A percentile compares a stretch with the other conserved stretches of the same genome.
Conservation (phyloP, 2,888 invertebrate species). For the Sepiola atlantica region DNA sequence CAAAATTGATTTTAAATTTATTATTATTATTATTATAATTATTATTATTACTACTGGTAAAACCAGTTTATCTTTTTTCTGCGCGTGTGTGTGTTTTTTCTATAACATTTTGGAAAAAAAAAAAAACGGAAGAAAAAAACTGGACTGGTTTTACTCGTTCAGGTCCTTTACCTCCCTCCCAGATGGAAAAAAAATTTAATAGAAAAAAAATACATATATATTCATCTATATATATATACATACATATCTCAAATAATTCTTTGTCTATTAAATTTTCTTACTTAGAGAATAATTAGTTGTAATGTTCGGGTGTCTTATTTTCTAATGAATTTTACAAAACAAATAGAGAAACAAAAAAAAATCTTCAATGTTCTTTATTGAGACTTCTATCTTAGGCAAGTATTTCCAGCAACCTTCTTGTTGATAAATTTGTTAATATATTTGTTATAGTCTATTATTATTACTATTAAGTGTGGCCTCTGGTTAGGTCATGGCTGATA, state of each 20-base stretch:
- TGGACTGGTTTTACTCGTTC: neutral
- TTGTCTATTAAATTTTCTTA: neutral
- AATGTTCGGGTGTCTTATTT: slow-evolving; percentile 32
- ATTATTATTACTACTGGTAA: neutral
- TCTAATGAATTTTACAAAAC: neutral
- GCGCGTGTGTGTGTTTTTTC: neutral
- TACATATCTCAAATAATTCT: neutral
- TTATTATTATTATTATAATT: neutral
- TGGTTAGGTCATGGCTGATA: slow-evolving; percentile 4
- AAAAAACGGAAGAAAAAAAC: neutral
- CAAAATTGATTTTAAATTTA: neutral
- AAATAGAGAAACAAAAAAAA: neutral
- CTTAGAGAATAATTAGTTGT: neutral
- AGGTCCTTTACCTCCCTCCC: neutral
- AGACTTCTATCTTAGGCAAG: slow-evolving; percentile 1
- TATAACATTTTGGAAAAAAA: slow-evolving; percentile 32
- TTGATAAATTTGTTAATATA: neutral
- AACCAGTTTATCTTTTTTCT: slow-evolving; percentile 10
- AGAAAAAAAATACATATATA: slow-evolving; percentile 6
- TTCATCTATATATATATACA: neutral
- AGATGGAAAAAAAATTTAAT: neutral
- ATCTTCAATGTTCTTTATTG: neutral
- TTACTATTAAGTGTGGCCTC: slow-evolving; percentile 11
- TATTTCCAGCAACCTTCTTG: slow-evolving; percentile 8
- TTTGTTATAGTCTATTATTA: slow-evolving; percentile 32